phyloP scores from a whole-genome alignment of 37 sponge, comb jelly and placozoan species.

The Bolinopsis microptera region DNA sequence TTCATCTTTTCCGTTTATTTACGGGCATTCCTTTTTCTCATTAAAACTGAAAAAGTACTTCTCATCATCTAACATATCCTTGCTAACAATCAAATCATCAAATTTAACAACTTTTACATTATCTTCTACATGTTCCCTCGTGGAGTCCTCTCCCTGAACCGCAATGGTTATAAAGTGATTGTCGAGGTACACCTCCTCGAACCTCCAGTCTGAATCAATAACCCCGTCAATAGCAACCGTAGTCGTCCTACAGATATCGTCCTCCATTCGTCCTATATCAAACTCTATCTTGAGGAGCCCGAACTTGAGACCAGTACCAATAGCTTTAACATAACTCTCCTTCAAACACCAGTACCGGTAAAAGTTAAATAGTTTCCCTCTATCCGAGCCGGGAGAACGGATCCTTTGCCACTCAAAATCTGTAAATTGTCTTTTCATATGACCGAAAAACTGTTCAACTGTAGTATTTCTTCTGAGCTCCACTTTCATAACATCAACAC shows the following conservation, averaged over 20 bases:
- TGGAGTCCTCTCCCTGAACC: not conserved
- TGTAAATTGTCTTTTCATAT: constrained; percentile 84
- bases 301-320: constrained; percentile 79
- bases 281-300: constrained; percentile 81
- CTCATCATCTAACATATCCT: not conserved
- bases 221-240: constrained; percentile 36
- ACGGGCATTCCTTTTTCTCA: constrained; percentile 17
- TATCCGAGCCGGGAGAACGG: not conserved
- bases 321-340: constrained; percentile 90
- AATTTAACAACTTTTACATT: not conserved
- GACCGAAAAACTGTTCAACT: constrained; percentile 74
- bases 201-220: not conserved
- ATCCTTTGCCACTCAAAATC: not conserved
- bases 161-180: constrained; percentile 19
- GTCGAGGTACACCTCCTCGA: not conserved
- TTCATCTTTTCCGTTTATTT: too few relatives aligned
- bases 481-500: constrained; percentile 86
- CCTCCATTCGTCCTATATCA: not conserved
- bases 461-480: constrained; percentile 70
- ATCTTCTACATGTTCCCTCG: not conserved
- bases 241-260: not conserved
- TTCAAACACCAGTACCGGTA: constrained; percentile 77
- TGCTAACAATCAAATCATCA: not conserved
- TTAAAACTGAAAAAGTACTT: not conserved
- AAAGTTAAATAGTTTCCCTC: not conserved